These are phyloP conservation scores for Pseudolycoriella hygida DNA, from an alignment of 2,888 invertebrate species.

Conservation along the genomic window DNA sequence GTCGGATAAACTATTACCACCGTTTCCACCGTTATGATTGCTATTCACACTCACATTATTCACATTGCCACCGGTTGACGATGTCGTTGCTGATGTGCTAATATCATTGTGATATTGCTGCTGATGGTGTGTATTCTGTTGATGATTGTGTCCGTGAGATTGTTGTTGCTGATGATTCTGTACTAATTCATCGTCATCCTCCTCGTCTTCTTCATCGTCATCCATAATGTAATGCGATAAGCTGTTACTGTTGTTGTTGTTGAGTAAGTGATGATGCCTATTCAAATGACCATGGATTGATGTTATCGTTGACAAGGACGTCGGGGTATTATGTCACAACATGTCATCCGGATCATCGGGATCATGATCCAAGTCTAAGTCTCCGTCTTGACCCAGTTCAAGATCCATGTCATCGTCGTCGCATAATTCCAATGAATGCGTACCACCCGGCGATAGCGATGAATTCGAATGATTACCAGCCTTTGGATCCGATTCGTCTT, in stretches of 20 bases:
- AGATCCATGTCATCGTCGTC: conserved; percentile 25
- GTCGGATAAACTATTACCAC: conserved; percentile 5
- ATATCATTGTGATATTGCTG: conserved; percentile 4
- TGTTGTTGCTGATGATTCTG: conserved; percentile 8
- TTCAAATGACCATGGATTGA: conserved; percentile 7
- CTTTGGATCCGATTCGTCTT: conserved; percentile 48
- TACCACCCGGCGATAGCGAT: conserved; percentile 17
- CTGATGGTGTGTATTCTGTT: conserved; percentile 6
- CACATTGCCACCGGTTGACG: conserved; percentile 10
- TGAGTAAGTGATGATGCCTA: conserved; percentile 8
- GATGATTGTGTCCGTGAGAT: too few species aligned
- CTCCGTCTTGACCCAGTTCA: conserved; percentile 22
- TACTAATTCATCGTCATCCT: conserved; percentile 3
- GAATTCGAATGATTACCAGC: conserved; percentile 10
- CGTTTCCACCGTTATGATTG: conserved; percentile 12
- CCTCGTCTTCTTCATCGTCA: neutral
- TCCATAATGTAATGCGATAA: neutral
- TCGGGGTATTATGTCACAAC: conserved; percentile 16
- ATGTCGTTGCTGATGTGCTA: conserved; percentile 7
- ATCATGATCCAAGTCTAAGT: conserved; percentile 17
- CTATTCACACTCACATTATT: conserved; percentile 12
- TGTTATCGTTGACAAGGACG: conserved; percentile 8
- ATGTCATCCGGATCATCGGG: conserved; percentile 13
- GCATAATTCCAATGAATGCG: conserved; percentile 20
- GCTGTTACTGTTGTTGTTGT: conserved; percentile 7